These are phyloP conservation scores for Pterocles orientalis DNA, from an alignment of 2,113 vertebrate genomes.

Conservation along the genomic window DNA sequence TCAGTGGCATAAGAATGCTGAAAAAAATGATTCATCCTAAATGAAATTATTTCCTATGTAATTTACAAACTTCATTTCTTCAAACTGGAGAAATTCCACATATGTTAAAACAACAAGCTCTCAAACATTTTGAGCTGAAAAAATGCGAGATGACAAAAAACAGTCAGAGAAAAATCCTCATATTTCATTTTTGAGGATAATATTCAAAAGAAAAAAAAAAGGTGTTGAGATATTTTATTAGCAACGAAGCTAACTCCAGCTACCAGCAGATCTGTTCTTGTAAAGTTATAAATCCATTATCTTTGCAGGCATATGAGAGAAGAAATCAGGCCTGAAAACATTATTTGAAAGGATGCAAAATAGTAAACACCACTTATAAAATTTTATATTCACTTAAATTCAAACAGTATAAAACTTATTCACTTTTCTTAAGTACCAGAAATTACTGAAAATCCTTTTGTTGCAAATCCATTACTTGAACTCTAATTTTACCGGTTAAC, in stretches of 20 bases:
- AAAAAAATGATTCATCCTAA: not conserved
- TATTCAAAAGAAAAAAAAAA: not conserved
- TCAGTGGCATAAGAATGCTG: conserved; percentile 9
- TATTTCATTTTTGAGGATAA: conserved; percentile 9
- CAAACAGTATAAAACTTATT: not conserved
- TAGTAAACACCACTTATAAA: not conserved
- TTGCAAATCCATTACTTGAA: not conserved
- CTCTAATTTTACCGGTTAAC: not conserved
- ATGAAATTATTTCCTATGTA: conserved; percentile 31
- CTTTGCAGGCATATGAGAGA: not conserved
- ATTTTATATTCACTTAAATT: not conserved
- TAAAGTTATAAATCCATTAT: not conserved
- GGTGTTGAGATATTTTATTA: not conserved
- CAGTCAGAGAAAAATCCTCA: not conserved
- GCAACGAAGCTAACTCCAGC: not conserved
- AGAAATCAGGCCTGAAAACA: not conserved
- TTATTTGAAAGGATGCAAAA: not conserved
- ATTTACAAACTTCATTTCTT: conserved; percentile 56
- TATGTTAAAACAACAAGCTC: not conserved
- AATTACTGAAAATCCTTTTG: not conserved
- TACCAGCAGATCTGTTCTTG: not conserved
- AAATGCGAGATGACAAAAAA: not conserved
- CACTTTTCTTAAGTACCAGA: not conserved
- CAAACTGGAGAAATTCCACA: conserved; percentile 41
- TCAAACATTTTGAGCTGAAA: not conserved